Conservation (phyloP, 2,113 vertebrate species). For the Nothocercus nigrocapillus region DNA sequence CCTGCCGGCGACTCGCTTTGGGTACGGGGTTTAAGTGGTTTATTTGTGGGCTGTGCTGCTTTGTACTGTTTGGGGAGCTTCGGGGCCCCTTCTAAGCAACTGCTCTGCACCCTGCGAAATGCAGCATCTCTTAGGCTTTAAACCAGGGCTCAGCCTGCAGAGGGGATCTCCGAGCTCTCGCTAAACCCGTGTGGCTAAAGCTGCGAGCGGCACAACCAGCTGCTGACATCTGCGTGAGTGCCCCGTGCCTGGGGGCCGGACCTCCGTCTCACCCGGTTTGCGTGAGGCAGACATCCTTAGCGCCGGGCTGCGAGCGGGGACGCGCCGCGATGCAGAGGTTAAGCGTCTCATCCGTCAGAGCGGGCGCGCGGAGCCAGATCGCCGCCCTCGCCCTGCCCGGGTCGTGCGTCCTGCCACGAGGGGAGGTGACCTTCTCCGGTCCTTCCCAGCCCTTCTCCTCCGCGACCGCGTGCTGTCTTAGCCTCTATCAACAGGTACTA, state of each 20-base stretch:
- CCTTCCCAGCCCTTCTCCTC: background rate
- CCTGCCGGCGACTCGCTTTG: background rate
- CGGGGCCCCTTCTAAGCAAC: background rate
- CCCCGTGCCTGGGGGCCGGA: fast-evolving
- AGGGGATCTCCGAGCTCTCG: fast-evolving
- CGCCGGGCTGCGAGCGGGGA: background rate
- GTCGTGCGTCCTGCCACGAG: background rate
- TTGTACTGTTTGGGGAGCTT: background rate
- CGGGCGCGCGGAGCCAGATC: background rate
- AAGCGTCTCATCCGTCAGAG: background rate
- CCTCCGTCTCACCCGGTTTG: fast-evolving
- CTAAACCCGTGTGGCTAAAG: background rate
- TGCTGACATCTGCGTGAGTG: background rate
- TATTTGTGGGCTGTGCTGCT: background rate
- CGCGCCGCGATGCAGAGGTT: fast-evolving
- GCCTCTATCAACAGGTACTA: constrained; percentile 21
- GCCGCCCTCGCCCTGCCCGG: background rate
- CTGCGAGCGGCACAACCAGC: fast-evolving
- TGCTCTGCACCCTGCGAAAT: background rate
- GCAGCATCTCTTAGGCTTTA: background rate
- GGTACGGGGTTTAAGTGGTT: background rate
- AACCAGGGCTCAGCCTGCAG: fast-evolving
- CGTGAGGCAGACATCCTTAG: fast-evolving
- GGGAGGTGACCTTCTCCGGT: background rate
- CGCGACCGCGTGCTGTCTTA: background rate